These are phyloP conservation scores for Dolichomitus sp. DNA, from an alignment of 2,888 invertebrate genomes.

Conservation along the genomic window DNA sequence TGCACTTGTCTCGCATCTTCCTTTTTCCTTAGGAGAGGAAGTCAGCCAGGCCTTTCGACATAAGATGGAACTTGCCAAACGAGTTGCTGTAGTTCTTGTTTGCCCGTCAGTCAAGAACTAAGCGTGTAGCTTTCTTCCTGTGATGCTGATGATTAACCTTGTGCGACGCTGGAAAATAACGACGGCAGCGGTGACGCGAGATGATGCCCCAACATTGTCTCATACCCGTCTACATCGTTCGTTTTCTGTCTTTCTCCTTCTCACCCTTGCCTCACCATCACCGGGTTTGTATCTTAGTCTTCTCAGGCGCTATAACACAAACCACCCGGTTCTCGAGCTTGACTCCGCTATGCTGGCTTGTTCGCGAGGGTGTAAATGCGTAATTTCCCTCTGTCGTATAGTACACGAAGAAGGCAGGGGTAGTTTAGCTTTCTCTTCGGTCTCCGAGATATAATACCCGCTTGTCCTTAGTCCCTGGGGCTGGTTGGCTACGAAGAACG, in stretches of 20 bases:
- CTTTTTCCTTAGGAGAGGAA: slow-evolving; percentile 9
- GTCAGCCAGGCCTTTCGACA: slow-evolving; percentile 22
- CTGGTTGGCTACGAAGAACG: slow-evolving; percentile 30
- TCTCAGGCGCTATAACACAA: slow-evolving; percentile 56
- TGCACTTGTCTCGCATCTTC: slow-evolving; percentile 69
- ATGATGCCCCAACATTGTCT: slow-evolving; percentile 34
- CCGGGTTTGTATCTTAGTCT: slow-evolving; percentile 68
- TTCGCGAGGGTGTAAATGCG: slow-evolving; percentile 70
- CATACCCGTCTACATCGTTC: slow-evolving; percentile 14
- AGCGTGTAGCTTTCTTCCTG: slow-evolving; percentile 67
- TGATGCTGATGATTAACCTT: slow-evolving; percentile 83
- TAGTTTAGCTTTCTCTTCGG: slow-evolving; percentile 54
- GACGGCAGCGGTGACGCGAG: slow-evolving; percentile 69
- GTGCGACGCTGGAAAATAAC: slow-evolving; percentile 84
- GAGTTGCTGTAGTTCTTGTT: slow-evolving; percentile 75
- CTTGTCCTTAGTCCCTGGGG: slow-evolving; percentile 37
- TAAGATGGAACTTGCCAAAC: slow-evolving; percentile 61
- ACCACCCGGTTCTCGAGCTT: slow-evolving; percentile 38
- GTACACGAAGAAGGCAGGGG: slow-evolving; percentile 40
- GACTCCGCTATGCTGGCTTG: slow-evolving; percentile 53
- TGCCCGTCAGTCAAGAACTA: slow-evolving; percentile 80
- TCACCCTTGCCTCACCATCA: slow-evolving; percentile 48
- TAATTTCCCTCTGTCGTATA: slow-evolving; percentile 64
- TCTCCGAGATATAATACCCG: slow-evolving; percentile 57
- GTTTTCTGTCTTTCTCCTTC: slow-evolving; percentile 25